phyloP scores from a whole-genome alignment of 2,888 invertebrate genomes.

The Hipparchia sbordonii region DNA sequence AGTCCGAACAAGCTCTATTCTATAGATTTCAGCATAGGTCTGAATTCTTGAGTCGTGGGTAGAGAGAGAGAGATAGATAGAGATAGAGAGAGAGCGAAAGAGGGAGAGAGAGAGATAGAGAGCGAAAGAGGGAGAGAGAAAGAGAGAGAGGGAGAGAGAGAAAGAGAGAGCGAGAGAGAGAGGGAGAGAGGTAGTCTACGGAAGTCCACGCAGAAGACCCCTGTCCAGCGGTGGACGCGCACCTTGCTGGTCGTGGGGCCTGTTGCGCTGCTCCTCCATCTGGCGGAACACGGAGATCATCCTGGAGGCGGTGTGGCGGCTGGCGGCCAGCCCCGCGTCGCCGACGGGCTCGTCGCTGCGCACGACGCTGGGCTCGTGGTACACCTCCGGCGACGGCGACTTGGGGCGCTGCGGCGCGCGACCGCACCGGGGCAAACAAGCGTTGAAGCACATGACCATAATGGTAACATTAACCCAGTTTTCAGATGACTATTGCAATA shows the following conservation, averaged over 20 bases:
- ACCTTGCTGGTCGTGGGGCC: conserved; percentile 72
- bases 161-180: no score
- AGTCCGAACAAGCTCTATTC: no score
- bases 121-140: no score
- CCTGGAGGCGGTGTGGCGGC: conserved; percentile 89
- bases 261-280: conserved; percentile 88
- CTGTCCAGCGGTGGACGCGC: background rate
- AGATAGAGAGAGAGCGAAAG: no score
- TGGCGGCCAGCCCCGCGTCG: conserved; percentile 73
- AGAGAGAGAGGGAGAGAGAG: no score
- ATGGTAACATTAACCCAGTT: no score
- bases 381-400: conserved; percentile 88
- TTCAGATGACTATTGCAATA: no score
- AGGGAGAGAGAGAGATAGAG: no score
- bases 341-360: conserved; percentile 84
- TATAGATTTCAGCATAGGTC: no score
- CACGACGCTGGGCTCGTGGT: conserved; percentile 88
- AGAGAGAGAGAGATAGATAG: no score
- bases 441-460: background rate
- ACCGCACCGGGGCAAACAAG: background rate
- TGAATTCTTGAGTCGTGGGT: no score
- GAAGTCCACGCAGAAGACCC: background rate
- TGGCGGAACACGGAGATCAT: conserved; percentile 95
- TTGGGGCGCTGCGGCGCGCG: conserved; percentile 60
- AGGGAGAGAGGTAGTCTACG: no score